Conservation (phyloP, 2,113 vertebrate species). For the Colinus virginianus region DNA sequence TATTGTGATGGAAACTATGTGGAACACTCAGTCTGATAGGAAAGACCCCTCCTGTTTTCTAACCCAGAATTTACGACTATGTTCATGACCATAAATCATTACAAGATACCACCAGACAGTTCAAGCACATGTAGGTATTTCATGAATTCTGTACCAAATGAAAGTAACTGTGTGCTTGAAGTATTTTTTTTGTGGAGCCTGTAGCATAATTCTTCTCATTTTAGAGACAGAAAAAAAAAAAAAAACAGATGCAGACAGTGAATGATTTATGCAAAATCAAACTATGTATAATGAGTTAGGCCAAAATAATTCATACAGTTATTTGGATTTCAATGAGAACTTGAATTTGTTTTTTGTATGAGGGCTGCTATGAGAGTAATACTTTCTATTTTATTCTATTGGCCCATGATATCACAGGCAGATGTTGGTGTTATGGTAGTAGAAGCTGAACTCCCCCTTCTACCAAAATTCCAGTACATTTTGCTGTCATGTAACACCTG, state of each 20-base stretch:
- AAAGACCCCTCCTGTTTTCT: background rate
- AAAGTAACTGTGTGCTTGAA: background rate
- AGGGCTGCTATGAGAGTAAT: too few relatives aligned
- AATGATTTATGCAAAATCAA: background rate
- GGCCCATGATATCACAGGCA: too few relatives aligned
- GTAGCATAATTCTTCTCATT: background rate
- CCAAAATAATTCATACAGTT: rapidly evolving
- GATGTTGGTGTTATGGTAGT: too few relatives aligned
- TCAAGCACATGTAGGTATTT: background rate
- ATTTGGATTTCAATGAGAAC: background rate
- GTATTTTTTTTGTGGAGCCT: background rate
- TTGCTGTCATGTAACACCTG: too few relatives aligned
- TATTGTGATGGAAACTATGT: background rate
- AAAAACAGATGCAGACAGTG: background rate
- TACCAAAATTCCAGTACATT: too few relatives aligned
- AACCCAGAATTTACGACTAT: background rate
- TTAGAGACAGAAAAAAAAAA: background rate
- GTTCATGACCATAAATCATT: background rate
- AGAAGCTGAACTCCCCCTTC: too few relatives aligned
- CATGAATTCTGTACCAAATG: background rate
- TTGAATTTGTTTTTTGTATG: background rate
- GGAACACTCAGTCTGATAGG: background rate
- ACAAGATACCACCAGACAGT: background rate
- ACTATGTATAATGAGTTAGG: background rate
- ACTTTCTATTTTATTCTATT: too few relatives aligned